Evolutionary conservation across 2,888 invertebrate species (phyloP), one percentile per base, ranked within the genome.

Genomic region (Unio delphinus): DNA sequence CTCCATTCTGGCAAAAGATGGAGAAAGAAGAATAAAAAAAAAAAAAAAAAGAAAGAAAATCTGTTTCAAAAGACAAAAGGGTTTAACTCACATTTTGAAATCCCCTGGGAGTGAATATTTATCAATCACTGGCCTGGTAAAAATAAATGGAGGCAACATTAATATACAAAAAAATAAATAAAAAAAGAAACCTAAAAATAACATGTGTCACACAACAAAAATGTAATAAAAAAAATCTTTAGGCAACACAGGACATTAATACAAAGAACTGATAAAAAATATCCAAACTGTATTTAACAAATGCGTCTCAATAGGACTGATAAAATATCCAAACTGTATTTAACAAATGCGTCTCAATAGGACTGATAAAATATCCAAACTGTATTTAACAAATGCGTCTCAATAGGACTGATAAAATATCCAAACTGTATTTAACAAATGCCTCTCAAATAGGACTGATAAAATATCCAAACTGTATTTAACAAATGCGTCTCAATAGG

Each of bases 71-170:
- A 28, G 8, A 11, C n/a, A 68, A 67, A 55, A 45, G 28, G n/a
- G 26, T 65, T 56, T 17, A 60, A 65, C 86, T 84, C 72, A 86
- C 86, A 84, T 80, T 77, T 86, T 86, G 68, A 86, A 86, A 69
- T 86, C 86, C 57, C 83, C 84, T 55, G 70, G 63, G 17, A 45
- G 54, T 67, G 78, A 79, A 15, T 64, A 55, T 55, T 78, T 80
- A 57, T 76, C 78, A 34, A 69, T 71, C 20, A 83, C 69, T 61
- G 79, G 80, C 72, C 85, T 86, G 80, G 23, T 76, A 76, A 71
- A 61, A 57, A 61, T 68, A 62, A 68, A 26, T 54, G 20, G 28
- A 17, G 18, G n/a, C 58, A 59, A 59, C 15, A 54, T 23, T 55
- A 55, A 64, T 3, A 65, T 23, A n/a, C 26, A 17, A 65, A 57